These are phyloP conservation scores for Fringilla coelebs DNA, from an alignment of 2,797 vertebrate species.

Conservation along the genomic window DNA sequence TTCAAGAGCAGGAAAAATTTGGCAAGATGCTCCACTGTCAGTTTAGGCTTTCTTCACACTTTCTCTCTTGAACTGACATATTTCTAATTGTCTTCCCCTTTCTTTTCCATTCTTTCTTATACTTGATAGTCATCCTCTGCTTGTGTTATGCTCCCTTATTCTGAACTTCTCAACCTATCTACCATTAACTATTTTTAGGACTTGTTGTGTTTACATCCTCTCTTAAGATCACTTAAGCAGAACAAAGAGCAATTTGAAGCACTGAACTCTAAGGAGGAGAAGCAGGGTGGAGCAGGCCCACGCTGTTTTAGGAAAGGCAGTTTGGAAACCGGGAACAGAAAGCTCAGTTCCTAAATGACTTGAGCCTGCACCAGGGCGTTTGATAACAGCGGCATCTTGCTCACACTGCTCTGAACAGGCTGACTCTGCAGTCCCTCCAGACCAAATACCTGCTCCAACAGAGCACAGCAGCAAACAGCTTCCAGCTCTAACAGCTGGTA, in stretches of 20 bases:
- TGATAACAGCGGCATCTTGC: not conserved
- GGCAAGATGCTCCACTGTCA: not conserved
- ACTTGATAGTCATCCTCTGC: not conserved
- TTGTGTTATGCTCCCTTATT: not conserved
- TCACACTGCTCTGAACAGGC: not conserved
- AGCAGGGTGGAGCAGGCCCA: not conserved
- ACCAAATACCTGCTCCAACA: not conserved
- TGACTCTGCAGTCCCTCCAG: not conserved
- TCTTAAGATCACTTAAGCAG: not conserved
- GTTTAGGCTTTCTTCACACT: not conserved
- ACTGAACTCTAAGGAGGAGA: not conserved
- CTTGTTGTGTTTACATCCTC: not conserved
- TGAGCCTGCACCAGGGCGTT: not conserved
- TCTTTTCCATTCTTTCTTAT: not conserved
- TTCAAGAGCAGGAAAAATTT: not conserved
- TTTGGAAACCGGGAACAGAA: not conserved
- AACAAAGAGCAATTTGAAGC: slow-evolving; percentile 5
- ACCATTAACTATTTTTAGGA: not conserved
- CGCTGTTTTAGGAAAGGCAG: not conserved
- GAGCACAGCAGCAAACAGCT: not conserved
- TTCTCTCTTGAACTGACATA: not conserved
- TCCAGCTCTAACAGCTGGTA: not conserved
- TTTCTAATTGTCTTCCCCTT: not conserved
- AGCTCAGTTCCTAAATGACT: not conserved
- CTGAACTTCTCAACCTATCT: not conserved